Base-by-base conservation (phyloP, 2,113 vertebrate genomes). In the Chionodraco myersi region DNA sequence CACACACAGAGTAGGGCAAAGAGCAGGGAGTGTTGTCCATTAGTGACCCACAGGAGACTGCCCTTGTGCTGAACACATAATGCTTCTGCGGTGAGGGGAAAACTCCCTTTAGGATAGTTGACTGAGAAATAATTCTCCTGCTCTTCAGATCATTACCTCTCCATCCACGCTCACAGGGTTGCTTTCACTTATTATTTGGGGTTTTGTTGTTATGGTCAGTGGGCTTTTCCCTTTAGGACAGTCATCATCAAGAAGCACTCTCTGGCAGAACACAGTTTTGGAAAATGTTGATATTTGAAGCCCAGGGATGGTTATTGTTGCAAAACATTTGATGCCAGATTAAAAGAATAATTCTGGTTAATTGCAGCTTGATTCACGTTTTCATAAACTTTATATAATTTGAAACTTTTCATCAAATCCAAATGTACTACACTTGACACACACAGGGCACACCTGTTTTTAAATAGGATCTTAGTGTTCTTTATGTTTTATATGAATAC, bases 121-220 rank as follows among this genome's bases (percentile, higher is more conserved):
- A 69, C 60, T 62, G 80, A 75, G 66, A 82, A 85, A 90, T 83
- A 54, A 79, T 86, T 77, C 44, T 77, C 67, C 61, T 82, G 69
- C 80, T 88, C 80, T 87, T 83, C 76, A 86, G 70, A 85, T 89
- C 82, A 86, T 90, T 84, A 84, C 23, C 10, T 80, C 77, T 80
- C 72, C 78, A 58, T 85, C 49, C 69, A 5, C 1, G 0, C 78
- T 87, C 58, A 61, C 10, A 64, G 21, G 44, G 58, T 77, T 78
- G 54, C 11, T 70, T 83, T 60, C 11, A 53, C 53, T 77, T 65
- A 57, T 81, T 81, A 74, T 85, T 78, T 70, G 41, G 10, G 52
- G 11, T 51, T 80, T 69, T 69, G 11, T 72, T 72, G 7, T 68
- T 57, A 41, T 49, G 4, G 48, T 81, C 41, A 67, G 26, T 5